These are phyloP conservation scores for Microtus richardsoni DNA, from an alignment of 2,113 vertebrate species.

Conservation along the genomic window DNA sequence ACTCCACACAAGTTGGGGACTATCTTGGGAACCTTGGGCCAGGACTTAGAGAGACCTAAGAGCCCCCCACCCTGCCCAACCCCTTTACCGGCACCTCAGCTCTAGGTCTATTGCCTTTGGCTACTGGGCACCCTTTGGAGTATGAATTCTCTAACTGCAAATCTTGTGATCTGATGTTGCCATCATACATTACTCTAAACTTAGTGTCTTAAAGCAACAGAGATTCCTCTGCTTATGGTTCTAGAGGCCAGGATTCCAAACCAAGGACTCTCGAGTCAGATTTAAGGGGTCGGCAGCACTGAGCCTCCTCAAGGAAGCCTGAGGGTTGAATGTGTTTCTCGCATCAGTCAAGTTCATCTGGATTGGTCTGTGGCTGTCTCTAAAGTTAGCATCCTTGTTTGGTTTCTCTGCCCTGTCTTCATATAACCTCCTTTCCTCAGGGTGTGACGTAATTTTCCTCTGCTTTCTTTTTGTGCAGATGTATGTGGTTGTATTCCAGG, in stretches of 20 bases:
- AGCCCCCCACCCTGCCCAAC: too few species aligned
- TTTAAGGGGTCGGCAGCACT: neutral
- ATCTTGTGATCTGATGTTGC: neutral
- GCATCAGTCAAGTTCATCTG: neutral
- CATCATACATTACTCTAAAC: neutral
- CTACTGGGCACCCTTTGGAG: rapidly evolving
- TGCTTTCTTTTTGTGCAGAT: neutral
- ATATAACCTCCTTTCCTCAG: neutral
- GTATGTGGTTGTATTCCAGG: neutral
- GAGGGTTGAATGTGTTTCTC: neutral
- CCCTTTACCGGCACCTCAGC: neutral
- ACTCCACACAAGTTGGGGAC: neutral
- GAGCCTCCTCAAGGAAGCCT: neutral
- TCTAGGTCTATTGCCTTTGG: neutral
- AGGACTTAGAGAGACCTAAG: neutral
- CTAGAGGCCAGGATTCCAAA: neutral
- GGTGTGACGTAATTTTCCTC: neutral
- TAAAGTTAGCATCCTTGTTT: neutral
- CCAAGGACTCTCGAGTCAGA: neutral
- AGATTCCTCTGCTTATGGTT: neutral
- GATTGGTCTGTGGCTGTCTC: neutral
- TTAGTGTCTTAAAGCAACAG: neutral
- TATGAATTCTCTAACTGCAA: neutral
- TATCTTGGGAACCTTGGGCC: neutral
- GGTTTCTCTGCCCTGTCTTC: neutral